These are phyloP conservation scores for Scophthalmus maximus DNA, from an alignment of 2,113 vertebrate genomes.

Conservation along the genomic window DNA sequence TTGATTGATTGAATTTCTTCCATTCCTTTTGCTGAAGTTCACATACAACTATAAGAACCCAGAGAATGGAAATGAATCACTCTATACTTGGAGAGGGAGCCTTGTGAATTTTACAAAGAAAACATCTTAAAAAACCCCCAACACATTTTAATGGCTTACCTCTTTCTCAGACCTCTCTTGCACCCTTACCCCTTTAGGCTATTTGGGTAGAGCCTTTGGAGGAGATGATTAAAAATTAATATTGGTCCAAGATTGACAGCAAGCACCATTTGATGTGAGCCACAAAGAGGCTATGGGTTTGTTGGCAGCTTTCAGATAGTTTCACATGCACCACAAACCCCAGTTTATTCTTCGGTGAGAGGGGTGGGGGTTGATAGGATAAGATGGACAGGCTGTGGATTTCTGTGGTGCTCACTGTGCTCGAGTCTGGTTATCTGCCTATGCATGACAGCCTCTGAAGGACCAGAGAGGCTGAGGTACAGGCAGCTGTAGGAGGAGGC, in stretches of 20 bases:
- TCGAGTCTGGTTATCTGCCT: constrained; percentile 67
- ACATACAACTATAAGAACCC: constrained; percentile 64
- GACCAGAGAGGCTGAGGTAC: constrained; percentile 44
- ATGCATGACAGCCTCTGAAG: constrained; percentile 70
- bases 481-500: constrained; percentile 45
- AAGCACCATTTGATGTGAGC: constrained; percentile 85
- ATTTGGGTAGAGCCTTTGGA: constrained; percentile 82
- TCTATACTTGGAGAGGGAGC: constrained; percentile 66
- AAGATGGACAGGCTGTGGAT: constrained; percentile 70
- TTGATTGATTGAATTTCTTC: constrained; percentile 81
- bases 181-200: constrained; percentile 81
- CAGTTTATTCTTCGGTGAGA: constrained; percentile 76
- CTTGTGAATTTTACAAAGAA: constrained; percentile 79
- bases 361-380: constrained; percentile 52
- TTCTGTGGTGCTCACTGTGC: constrained; percentile 46
- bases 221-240: constrained; percentile 85
- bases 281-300: constrained; percentile 81
- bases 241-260: constrained; percentile 84
- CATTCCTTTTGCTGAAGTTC: constrained; percentile 74
- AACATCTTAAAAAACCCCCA: constrained; percentile 69
- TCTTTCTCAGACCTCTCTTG: constrained; percentile 76
- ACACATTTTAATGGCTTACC: constrained; percentile 83
- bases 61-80: constrained; percentile 72
- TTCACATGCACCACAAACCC: constrained; percentile 76
- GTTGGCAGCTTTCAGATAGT: constrained; percentile 77